Percentiles rank a stretch among this genome's conserved stretches.
Conservation (phyloP, 1,140 invertebrate genomes). For the Drosophila virilis region DNA sequence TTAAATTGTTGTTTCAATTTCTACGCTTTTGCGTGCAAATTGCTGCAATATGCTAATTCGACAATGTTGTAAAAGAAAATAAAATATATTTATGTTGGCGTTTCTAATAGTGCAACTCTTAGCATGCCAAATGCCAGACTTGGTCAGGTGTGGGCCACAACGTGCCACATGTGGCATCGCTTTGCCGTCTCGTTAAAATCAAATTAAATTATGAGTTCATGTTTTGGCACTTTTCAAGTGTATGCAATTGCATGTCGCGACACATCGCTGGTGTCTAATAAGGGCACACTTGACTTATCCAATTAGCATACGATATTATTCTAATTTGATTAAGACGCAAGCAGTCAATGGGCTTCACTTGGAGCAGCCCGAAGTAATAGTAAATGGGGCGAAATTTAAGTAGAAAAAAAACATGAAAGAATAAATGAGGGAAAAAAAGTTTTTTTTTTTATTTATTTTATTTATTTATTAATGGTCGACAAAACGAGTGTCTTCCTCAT, state of each 20-base stretch:
- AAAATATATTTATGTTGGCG: slow-evolving; percentile 37
- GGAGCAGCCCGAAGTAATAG: neutral
- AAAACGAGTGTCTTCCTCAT: too few relatives aligned
- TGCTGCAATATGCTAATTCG: slow-evolving; percentile 67
- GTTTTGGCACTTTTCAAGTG: slow-evolving; percentile 70
- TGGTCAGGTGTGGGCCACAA: neutral
- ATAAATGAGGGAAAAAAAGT: neutral
- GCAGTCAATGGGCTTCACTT: slow-evolving; percentile 20
- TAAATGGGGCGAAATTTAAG: neutral
- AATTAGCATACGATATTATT: slow-evolving; percentile 59
- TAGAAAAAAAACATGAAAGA: neutral
- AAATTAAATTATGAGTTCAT: slow-evolving; percentile 79
- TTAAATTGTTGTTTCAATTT: slow-evolving; percentile 45
- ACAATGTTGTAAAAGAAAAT: slow-evolving; percentile 19
- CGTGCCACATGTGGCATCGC: neutral
- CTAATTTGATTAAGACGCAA: slow-evolving; percentile 59
- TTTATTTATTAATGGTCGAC: too few relatives aligned
- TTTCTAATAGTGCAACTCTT: slow-evolving; percentile 55
- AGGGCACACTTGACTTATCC: slow-evolving; percentile 43
- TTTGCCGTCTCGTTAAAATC: slow-evolving; percentile 50
- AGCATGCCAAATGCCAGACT: slow-evolving; percentile 19
- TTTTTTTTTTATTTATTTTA: too few relatives aligned
- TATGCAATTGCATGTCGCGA: slow-evolving; percentile 37
- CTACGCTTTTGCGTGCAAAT: slow-evolving; percentile 65
- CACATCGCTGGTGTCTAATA: slow-evolving; percentile 21